Evolutionary conservation across 2,797 vertebrate species (phyloP).

Genomic region (Catharus ustulatus): DNA sequence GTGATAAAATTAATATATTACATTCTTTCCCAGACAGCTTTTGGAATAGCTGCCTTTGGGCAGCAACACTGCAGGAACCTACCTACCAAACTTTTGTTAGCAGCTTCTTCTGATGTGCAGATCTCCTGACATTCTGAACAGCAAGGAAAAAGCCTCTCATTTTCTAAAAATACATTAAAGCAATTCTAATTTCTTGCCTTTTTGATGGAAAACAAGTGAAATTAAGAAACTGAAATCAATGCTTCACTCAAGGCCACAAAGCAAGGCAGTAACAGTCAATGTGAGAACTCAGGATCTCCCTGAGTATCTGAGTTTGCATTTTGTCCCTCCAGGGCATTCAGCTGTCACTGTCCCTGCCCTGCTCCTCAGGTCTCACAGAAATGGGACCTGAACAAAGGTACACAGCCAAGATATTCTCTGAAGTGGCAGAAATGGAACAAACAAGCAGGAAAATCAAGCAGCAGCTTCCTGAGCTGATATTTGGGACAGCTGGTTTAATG

Average conservation of each 20-base stretch:
- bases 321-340: background rate
- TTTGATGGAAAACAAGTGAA: background rate
- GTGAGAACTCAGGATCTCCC: background rate
- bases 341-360: background rate
- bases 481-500: background rate
- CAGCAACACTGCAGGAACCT: background rate
- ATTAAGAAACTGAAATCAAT: background rate
- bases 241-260: background rate
- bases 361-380: background rate
- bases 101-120: fast-evolving
- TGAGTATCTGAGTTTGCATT: background rate
- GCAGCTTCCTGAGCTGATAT: background rate
- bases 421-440: background rate
- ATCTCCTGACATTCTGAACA: background rate
- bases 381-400: background rate
- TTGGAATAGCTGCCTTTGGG: background rate
- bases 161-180: background rate
- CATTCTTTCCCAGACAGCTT: background rate
- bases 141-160: background rate
- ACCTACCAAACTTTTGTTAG: background rate
- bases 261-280: background rate
- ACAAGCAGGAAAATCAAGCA: fast-evolving
- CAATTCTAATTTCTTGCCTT: background rate
- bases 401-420: background rate
- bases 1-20: background rate